Conservation (phyloP, 1,140 invertebrate species). For the Papilio polyxenes region DNA sequence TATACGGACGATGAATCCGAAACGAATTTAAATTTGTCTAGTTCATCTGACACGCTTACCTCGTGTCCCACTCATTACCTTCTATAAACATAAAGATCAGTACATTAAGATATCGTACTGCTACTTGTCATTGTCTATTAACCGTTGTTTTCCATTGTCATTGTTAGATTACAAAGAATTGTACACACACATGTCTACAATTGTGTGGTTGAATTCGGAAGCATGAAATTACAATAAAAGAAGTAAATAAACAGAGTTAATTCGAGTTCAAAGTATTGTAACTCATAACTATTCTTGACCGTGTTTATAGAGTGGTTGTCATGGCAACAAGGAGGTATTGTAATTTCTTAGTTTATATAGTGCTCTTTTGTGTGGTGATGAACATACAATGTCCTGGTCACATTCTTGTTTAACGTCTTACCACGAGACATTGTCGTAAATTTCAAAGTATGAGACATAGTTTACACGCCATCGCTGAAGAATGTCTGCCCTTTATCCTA, state of each 20-base stretch:
- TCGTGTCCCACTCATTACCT: constrained; percentile 13
- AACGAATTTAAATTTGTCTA: constrained; percentile 1
- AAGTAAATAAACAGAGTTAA: neutral
- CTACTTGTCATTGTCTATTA: neutral
- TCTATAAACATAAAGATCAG: neutral
- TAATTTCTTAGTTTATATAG: neutral
- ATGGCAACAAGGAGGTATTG: neutral
- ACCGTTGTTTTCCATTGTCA: too few relatives aligned
- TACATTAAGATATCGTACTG: neutral
- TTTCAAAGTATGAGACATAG: constrained; percentile 43
- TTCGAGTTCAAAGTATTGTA: neutral
- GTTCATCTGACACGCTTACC: constrained; percentile 18
- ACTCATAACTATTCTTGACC: neutral
- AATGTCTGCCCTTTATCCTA: neutral
- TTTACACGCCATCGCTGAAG: constrained; percentile 26
- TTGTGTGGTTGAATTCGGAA: neutral
- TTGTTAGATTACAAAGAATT: neutral
- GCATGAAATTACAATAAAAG: neutral
- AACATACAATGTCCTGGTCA: constrained; percentile 23
- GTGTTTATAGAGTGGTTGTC: neutral
- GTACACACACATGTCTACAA: neutral
- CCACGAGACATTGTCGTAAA: constrained; percentile 48
- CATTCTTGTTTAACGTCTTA: constrained; percentile 50
- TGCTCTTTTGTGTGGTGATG: neutral
- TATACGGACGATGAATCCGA: neutral